Evolutionary conservation across 2,888 invertebrate genomes (phyloP).

Genomic region (Melanotus villosus): DNA sequence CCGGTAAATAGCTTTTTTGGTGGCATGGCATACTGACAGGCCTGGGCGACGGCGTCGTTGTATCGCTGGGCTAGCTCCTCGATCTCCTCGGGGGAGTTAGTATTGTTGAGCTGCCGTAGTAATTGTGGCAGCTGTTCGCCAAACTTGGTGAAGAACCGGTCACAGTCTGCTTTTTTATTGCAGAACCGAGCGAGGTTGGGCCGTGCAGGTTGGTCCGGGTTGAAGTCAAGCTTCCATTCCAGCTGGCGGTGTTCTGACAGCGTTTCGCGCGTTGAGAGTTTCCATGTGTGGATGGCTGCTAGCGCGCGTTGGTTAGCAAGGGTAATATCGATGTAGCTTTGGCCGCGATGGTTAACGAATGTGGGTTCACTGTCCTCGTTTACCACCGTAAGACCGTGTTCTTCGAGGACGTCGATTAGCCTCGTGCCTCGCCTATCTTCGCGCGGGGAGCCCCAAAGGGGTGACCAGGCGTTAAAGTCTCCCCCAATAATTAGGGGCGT

Average conservation of each 20-base stretch:
- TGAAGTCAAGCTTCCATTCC: not conserved
- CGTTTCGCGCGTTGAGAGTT: not conserved
- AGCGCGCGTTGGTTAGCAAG: not conserved
- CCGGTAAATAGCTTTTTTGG: slow-evolving; percentile 3
- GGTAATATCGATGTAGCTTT: not conserved
- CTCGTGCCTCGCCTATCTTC: not conserved
- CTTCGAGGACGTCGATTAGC: not conserved
- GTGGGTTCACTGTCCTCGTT: no score
- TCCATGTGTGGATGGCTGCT: not conserved
- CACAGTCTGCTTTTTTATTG: not conserved
- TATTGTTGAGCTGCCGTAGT: not conserved
- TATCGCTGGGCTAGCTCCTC: not conserved
- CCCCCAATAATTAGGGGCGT: no score
- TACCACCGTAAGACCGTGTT: not conserved
- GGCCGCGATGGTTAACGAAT: not conserved
- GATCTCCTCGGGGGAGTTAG: not conserved
- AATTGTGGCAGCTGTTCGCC: not conserved
- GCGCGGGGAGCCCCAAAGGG: not conserved
- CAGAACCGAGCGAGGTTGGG: no score
- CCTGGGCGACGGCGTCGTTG: slow-evolving; percentile 19
- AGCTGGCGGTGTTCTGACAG: not conserved
- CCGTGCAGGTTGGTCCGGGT: not conserved
- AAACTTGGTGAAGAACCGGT: not conserved
- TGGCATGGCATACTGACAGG: slow-evolving; percentile 32
- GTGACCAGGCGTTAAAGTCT: no score